A percentile compares a stretch with the other conserved stretches of the same genome.
Evolutionary conservation across 2,113 vertebrate genomes (phyloP).

Genomic region (Epinephelus cyanopodus): DNA sequence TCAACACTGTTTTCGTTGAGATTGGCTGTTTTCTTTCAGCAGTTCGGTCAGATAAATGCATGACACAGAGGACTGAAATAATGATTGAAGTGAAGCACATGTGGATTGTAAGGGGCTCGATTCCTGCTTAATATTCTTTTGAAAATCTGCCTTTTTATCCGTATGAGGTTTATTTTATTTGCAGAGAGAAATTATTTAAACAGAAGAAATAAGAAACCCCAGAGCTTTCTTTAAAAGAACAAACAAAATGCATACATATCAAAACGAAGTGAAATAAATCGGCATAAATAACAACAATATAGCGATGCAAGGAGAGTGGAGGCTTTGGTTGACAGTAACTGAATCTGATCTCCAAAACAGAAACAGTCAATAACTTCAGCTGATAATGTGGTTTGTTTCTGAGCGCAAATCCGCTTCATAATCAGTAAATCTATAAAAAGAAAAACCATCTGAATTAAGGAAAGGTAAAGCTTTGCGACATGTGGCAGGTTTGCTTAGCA

Average conservation of each 20-base stretch:
- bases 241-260: not conserved
- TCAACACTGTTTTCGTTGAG: not conserved
- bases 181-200: slow-evolving; percentile 15
- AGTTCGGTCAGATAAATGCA: not conserved
- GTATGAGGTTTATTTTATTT: slow-evolving; percentile 6
- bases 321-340: not conserved
- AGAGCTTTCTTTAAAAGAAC: not conserved
- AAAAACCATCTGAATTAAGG: slow-evolving; percentile 8
- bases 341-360: not conserved
- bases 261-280: slow-evolving; percentile 13
- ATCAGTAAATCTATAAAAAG: slow-evolving; percentile 5
- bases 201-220: slow-evolving; percentile 5
- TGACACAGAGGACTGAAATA: not conserved
- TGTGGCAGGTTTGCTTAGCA: slow-evolving; percentile 42
- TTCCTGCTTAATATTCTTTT: slow-evolving; percentile 12
- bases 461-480: slow-evolving; percentile 13
- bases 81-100: not conserved
- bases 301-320: slow-evolving; percentile 12
- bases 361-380: not conserved
- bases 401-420: slow-evolving; percentile 6
- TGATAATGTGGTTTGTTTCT: slow-evolving; percentile 4
- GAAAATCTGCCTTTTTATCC: slow-evolving; percentile 5
- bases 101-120: not conserved
- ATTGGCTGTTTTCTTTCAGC: not conserved
- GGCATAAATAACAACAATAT: slow-evolving; percentile 3